A percentile compares a stretch with the other conserved stretches of the same genome.
These are phyloP conservation scores for Xyliphius kryptos DNA, from an alignment of 2,113 vertebrate species.

Conservation along the genomic window DNA sequence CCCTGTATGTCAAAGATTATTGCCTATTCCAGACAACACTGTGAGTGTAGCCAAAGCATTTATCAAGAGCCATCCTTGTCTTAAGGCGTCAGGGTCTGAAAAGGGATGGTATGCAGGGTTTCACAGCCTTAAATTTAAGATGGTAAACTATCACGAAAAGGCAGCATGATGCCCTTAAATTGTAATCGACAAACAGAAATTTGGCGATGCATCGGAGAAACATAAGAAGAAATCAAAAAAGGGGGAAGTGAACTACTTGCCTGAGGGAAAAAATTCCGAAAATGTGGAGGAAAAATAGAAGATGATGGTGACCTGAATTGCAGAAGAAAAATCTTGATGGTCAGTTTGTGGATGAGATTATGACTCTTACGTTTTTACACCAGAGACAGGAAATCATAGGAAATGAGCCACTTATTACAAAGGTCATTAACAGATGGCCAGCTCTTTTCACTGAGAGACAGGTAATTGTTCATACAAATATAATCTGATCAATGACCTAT, in stretches of 20 bases:
- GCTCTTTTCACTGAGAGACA: constrained; percentile 22
- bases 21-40: too few relatives aligned
- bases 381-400: too few relatives aligned
- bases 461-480: constrained; percentile 10
- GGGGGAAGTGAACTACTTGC: too few relatives aligned
- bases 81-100: constrained; percentile 20
- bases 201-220: too few relatives aligned
- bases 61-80: constrained; percentile 28
- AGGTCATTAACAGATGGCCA: constrained; percentile 24
- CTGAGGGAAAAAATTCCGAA: too few relatives aligned
- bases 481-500: not conserved
- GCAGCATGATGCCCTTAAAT: too few relatives aligned
- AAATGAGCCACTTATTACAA: constrained; percentile 12
- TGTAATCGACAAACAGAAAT: too few relatives aligned
- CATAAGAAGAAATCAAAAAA: too few relatives aligned
- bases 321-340: constrained; percentile 24
- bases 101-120: too few relatives aligned
- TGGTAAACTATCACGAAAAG: too few relatives aligned
- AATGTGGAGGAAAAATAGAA: constrained; percentile 28
- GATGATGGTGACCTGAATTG: constrained; percentile 26
- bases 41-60: constrained; percentile 24
- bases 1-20: constrained; percentile 27
- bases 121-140: constrained; percentile 2
- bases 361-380: constrained; percentile 22
- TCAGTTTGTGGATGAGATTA: constrained; percentile 27